Base-by-base conservation (phyloP, 2,797 vertebrate species). In the Sebastes melanostomus region DNA sequence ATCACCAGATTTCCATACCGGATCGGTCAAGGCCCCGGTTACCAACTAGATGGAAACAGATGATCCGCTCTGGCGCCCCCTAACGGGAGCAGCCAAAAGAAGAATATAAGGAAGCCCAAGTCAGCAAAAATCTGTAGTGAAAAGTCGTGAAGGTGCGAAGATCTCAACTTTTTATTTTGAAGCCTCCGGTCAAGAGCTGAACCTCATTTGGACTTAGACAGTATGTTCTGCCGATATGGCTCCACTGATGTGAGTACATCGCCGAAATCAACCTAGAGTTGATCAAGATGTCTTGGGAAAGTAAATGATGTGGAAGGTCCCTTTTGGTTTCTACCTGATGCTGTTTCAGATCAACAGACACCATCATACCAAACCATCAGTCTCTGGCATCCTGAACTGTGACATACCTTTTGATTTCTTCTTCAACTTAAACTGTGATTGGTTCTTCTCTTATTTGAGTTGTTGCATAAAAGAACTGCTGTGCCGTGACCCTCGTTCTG, bases 31-130 rank as follows among this genome's bases (percentile, higher is more conserved):
- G 14, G 38, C 38, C 0, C 38, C 0, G 38, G 38, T 16, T 42
- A 16, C 38, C 5, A 42, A 42, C 38, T 42, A 42, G 38, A 42
- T 42, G 38, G 38, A 42, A 42, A 42, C 38, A 16, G 38, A 42
- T 42, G 0, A 42, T 42, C 38, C 38, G 13, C 38, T 42, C 2
- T 16, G 38, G 38, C 0, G 13, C 0, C 38, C 38, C 38, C 13
- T 16, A 42, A 42, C 13, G 0, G 0, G 38, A 42, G 38, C 0
- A 42, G 38, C 38, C 38, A 42, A 42, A 42, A 42, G 38, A 42
- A 42, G 13, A 42, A 42, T 42, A 42, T 42, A 42, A 42, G 38
- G 38, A 42, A 42, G 38, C 38, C 6, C 38, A 42, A 42, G 0
- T 42, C 38, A 16, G 13, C 38, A 42, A 42, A 42, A 42, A 42